Percentiles rank a stretch among this genome's conserved stretches.
Conservation (phyloP, 1,140 invertebrate species). For the Pseudoatta argentina region DNA sequence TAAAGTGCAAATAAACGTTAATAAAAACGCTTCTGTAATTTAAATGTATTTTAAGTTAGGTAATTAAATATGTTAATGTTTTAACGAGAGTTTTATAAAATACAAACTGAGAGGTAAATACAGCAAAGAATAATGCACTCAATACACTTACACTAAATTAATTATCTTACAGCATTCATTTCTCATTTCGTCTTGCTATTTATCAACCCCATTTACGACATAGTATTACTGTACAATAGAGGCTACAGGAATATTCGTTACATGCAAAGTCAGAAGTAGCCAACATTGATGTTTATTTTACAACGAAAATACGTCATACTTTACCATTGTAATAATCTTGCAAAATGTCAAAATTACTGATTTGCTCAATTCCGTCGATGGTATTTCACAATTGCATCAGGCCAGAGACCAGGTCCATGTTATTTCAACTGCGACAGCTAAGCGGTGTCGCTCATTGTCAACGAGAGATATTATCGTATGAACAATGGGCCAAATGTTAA, state of each 20-base stretch:
- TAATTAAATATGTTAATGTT: background rate
- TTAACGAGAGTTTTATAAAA: background rate
- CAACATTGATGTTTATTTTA: background rate
- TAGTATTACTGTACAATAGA: background rate
- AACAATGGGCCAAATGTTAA: conserved; percentile 85
- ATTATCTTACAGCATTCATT: background rate
- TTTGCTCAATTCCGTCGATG: too few relatives aligned
- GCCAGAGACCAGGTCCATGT: background rate
- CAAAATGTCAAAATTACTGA: conserved; percentile 34
- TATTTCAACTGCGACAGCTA: background rate
- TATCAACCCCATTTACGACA: background rate
- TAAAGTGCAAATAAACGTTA: too few relatives aligned
- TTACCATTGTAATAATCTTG: conserved; percentile 29
- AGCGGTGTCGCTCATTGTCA: background rate
- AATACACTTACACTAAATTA: background rate
- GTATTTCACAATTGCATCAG: background rate
- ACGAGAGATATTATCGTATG: conserved; percentile 62
- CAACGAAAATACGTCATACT: conserved; percentile 7
- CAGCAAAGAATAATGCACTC: background rate
- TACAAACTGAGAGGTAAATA: background rate
- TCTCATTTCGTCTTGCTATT: background rate
- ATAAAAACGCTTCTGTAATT: background rate
- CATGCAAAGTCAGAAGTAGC: background rate
- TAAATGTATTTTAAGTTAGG: background rate
- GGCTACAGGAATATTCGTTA: background rate